phyloP scores from a whole-genome alignment of 2,888 invertebrate species.

The Nomada goodeniana region DNA sequence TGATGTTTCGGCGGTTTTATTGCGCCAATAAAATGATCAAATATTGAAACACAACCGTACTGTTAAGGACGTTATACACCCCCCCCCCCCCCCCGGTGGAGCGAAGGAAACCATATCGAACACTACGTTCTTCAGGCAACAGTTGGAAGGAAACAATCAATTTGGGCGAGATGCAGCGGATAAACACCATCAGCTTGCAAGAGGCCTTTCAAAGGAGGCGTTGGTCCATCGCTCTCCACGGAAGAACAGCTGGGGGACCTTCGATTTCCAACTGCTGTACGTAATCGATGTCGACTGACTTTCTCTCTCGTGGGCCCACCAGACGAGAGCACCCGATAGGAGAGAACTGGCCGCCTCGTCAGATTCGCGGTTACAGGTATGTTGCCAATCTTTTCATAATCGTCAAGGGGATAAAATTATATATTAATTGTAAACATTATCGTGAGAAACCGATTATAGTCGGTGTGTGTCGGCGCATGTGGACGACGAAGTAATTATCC shows the following conservation, averaged over 20 bases:
- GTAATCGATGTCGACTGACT: conserved; percentile 74
- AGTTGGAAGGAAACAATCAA: conserved; percentile 46
- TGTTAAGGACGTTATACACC: neutral
- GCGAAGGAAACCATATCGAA: conserved; percentile 15
- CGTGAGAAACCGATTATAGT: neutral
- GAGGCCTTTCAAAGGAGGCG: conserved; percentile 63
- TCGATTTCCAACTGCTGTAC: conserved; percentile 71
- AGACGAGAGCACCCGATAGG: conserved; percentile 42
- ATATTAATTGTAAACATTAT: neutral
- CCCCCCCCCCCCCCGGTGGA: neutral
- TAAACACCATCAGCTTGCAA: conserved; percentile 53
- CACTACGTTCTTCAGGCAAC: conserved; percentile 23
- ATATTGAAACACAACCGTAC: neutral
- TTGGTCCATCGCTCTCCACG: conserved; percentile 69
- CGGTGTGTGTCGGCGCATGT: too few relatives aligned
- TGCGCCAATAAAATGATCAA: neutral
- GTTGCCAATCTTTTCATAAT: conserved; percentile 7
- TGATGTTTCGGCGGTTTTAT: neutral
- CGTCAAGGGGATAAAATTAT: neutral
- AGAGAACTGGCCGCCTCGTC: conserved; percentile 40
- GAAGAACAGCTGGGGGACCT: conserved; percentile 73
- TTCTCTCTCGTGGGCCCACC: conserved; percentile 66
- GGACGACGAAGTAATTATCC: too few relatives aligned
- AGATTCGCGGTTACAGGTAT: conserved; percentile 11
- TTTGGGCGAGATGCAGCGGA: conserved; percentile 41